Evolutionary conservation across 2,797 vertebrate genomes (phyloP), one percentile per base, ranked within the genome.

Genomic region (Busarellus nigricollis): DNA sequence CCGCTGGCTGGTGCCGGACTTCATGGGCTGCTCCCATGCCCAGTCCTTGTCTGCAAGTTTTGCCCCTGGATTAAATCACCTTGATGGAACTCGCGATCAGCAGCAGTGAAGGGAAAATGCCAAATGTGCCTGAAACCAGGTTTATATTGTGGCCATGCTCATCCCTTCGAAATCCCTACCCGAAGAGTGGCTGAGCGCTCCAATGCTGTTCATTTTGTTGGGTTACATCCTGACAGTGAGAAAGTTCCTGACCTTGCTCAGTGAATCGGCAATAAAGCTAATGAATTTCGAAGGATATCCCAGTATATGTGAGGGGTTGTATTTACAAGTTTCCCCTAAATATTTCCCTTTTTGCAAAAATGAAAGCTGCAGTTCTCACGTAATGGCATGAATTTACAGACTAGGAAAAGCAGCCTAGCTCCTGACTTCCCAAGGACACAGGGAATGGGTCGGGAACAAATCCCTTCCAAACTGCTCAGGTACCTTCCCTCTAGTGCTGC

Each of bases 401-500:
- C 15, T 17, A 33, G 47, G 50, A 57, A 59, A 17, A 83, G 25
- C 57, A 84, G 15, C 42, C 31, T 20, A 54, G 29, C 13, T 87
- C 85, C 63, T 8, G 26, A 4, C 20, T 61, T 83, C 33, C 33
- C 38, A 38, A 15, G 24, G 66, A 57, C 42, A 20, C 10, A 66
- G 44, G 31, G 59, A 73, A 28, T 1, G 2, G 3, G 14, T 38
- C 0, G 14, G 44, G 40, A 88, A n/a, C 20, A 67, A 28, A 22
- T 66, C 26, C 2, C 11, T 83, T 87, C 26, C 54, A 57, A 49
- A 50, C 38, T 66, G 78, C 83, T 74, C 79, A 11, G 25, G 62
- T 40, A 31, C 87, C 62, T 93, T 63, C 91, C 88, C 77, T 93
- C 93, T 95, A 38, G 80, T 81, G 95, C 96, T 86, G 40, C 85